Base-by-base conservation (phyloP, 2,888 invertebrate species). In the Graphium colonna region DNA sequence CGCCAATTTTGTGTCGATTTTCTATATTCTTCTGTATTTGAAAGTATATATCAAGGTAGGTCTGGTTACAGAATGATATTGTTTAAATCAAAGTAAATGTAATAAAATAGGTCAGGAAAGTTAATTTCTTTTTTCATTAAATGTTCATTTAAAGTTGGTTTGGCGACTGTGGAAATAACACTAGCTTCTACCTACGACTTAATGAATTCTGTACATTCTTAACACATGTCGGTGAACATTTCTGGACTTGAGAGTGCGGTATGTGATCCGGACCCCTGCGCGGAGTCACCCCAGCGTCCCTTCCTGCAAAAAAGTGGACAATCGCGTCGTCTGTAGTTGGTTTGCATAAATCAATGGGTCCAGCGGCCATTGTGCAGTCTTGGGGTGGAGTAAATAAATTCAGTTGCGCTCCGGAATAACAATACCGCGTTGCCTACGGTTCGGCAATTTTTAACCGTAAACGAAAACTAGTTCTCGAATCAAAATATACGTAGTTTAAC, bases 301-400 rank as follows among this genome's bases (percentile, higher is more conserved):
- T 73, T 72, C 60, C 67, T 64, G 71, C 80, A 81, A 84, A 85
- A 52, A 82, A 78, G 73, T 75, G 78, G 77, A 77, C 81, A 78
- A 79, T 77, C 83, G 84, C 84, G 85, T 77, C 72, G 72, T 67
- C 65, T 66, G 67, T 68, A 69, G 65, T 69, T 71, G 74, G 75
- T 82, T 82, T 85, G 85, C 87, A 85, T 86, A 86, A 63, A 86
- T 85, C 86, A 79, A 84, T 82, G 79, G 74, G 67, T 68, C 63
- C 70, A 68, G 65, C 69, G 67, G 70, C 71, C 71, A 75, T 79
- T 79, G 75, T 73, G 64, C 67, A 63, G 63, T 65, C 69, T 70
- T 57, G 57, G 59, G 60, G 59, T 59, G 55, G 49, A 63, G 58
- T 65, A 62, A 54, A 64, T 65, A 62, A 55, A 50, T 31, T 39